These are phyloP conservation scores for Macaria liturata DNA, from an alignment of 2,888 invertebrate species.

Conservation along the genomic window DNA sequence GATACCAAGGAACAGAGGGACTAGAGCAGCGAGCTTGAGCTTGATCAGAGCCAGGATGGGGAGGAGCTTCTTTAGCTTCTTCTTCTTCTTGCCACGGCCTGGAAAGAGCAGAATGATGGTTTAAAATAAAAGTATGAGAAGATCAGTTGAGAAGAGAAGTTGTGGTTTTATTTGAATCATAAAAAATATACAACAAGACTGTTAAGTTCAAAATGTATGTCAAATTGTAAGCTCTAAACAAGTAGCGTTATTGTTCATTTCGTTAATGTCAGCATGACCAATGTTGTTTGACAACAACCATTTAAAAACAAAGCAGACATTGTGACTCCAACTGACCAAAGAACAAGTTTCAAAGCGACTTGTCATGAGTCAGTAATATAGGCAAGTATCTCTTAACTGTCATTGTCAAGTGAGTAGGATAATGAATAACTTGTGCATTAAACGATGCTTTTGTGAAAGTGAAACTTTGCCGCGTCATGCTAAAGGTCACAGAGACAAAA, in stretches of 20 bases:
- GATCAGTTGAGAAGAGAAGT: no score
- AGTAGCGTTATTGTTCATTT: no score
- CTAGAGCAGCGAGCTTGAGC: slow-evolving; percentile 89
- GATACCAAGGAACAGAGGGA: slow-evolving; percentile 88
- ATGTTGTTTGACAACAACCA: neutral
- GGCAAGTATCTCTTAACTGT: no score
- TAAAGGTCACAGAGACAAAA: slow-evolving; percentile 34
- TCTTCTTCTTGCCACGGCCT: slow-evolving; percentile 92
- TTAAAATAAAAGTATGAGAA: no score
- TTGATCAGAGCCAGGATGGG: slow-evolving; percentile 90
- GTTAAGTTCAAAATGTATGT: no score
- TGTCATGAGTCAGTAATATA: no score
- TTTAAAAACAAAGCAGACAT: neutral
- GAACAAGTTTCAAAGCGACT: slow-evolving; percentile 14
- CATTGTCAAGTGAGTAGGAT: slow-evolving; percentile 8
- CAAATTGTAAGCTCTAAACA: no score
- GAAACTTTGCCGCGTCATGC: slow-evolving; percentile 16
- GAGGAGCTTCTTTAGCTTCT: slow-evolving; percentile 90
- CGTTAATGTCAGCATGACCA: no score
- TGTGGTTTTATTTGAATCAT: no score
- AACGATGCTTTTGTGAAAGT: slow-evolving; percentile 33
- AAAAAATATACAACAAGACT: no score
- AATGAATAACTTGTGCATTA: slow-evolving; percentile 26
- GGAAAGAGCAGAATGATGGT: slow-evolving; percentile 21
- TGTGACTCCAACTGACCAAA: neutral